Conservation (phyloP, 2,113 vertebrate species). For the Salvelinus namaycush region DNA sequence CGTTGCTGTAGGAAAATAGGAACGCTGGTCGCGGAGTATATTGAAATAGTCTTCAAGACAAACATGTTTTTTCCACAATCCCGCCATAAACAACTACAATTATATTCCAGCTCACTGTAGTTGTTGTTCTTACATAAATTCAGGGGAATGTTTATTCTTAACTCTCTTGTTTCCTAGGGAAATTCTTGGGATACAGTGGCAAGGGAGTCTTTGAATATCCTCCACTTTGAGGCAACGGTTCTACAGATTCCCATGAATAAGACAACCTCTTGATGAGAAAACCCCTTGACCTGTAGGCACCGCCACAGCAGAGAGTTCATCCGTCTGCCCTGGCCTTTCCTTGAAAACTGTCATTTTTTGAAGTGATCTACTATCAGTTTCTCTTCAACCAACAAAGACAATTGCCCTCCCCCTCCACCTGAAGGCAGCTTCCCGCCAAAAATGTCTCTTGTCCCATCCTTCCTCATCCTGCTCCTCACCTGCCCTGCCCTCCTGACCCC, state of each 20-base stretch:
- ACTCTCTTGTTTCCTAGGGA: constrained; percentile 19
- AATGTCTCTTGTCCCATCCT: constrained; percentile 37
- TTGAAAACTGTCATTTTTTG: background rate
- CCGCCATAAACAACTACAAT: constrained; percentile 44
- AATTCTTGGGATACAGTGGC: background rate
- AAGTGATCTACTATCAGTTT: background rate
- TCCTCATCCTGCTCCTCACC: constrained; percentile 50
- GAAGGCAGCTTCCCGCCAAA: background rate
- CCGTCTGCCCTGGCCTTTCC: background rate
- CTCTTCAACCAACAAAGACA: background rate
- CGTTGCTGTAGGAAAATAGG: background rate
- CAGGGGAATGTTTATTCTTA: constrained; percentile 9
- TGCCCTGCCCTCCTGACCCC: constrained; percentile 36
- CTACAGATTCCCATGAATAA: background rate
- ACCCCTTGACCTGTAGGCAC: background rate
- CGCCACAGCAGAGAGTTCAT: background rate
- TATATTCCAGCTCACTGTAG: constrained; percentile 33
- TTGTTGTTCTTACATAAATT: constrained; percentile 18
- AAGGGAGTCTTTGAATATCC: background rate
- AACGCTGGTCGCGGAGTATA: background rate
- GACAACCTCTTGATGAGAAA: background rate
- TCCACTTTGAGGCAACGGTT: too few relatives aligned
- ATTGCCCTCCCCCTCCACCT: background rate
- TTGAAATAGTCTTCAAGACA: background rate
- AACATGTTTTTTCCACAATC: constrained; percentile 3